Evolutionary conservation across 2,888 invertebrate species (phyloP).

Genomic region (Eledone cirrhosa): DNA sequence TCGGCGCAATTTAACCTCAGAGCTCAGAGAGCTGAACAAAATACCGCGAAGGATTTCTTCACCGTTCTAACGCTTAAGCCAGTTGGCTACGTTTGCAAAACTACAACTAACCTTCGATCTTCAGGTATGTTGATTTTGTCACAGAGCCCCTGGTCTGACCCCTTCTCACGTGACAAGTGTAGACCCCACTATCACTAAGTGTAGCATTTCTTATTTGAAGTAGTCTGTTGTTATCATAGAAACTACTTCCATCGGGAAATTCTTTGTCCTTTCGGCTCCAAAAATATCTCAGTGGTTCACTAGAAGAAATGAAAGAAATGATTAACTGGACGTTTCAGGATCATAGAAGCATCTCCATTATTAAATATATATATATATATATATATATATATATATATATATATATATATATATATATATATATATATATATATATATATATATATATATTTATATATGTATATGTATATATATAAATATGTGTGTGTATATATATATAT

Average conservation of each 20-base stretch:
- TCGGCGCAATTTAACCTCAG: too few species aligned
- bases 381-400: neutral
- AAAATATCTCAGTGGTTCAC: conserved; percentile 48
- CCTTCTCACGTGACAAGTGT: conserved; percentile 78
- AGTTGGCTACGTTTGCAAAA: too few species aligned
- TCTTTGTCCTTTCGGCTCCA: conserved; percentile 48
- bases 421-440: too few species aligned
- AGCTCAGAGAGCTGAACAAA: too few species aligned
- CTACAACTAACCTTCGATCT: conserved; percentile 41
- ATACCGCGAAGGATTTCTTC: too few species aligned
- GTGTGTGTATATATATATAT: too few species aligned
- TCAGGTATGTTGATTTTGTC: conserved; percentile 37
- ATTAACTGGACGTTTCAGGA: neutral
- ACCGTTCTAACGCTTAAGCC: too few species aligned
- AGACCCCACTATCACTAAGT: conserved; percentile 93
- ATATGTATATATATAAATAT: too few species aligned
- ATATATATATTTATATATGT: too few species aligned
- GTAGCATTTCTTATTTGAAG: conserved; percentile 84
- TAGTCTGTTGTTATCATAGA: conserved; percentile 84
- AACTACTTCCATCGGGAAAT: conserved; percentile 75
- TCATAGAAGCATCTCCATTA: neutral
- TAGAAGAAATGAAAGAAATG: conserved; percentile 30
- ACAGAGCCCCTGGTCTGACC: conserved; percentile 31
- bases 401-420: neutral
- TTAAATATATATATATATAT: neutral